Evolutionary conservation across 2,797 vertebrate species (phyloP), one percentile per base, ranked within the genome.

Genomic region (Enteromius thamalakanensis): DNA sequence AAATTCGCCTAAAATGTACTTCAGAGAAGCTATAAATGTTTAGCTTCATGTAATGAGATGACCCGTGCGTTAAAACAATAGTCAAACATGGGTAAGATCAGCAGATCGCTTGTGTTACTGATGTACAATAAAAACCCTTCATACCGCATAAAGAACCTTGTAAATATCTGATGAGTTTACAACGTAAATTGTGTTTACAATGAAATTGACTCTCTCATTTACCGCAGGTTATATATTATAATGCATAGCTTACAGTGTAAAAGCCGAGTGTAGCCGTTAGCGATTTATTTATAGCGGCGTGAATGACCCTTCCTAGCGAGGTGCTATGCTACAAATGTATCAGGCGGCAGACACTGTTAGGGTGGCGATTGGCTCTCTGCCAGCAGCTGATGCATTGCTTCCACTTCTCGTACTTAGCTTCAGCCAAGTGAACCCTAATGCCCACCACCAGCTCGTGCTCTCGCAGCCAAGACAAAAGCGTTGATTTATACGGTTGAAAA

Each of bases 81-180:
- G 58, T 70, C 72, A 72, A 85, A 55, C 58, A 69, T 40, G 68
- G 80, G 76, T 60, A 90, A 90, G 88, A 86, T 88, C 90, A 87
- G 86, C 89, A 84, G 87, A 91, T 92, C 87, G 89, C 87, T 84
- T 91, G 88, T 92, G 92, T 93, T 93, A 92, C 91, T 93, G 90
- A 92, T 92, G 90, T 93, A 91, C 91, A 95, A 94, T 95, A 94
- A 95, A 95, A 84, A 86, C 87, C 90, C 91, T 90, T 91, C 88
- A 84, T 86, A 87, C 90, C 92, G 86, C 85, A 92, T 93, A 92
- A 94, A 92, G 79, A 29, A 75, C 75, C 90, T 89, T 80, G 62
- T 94, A 94, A 94, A 92, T 90, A 91, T 90, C 79, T 86, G 84
- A 88, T 84, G 86, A 21, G 80, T 87, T 90, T 90, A 88, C 74